A percentile compares a stretch with the other conserved stretches of the same genome.
phyloP scores from a whole-genome alignment of 1,140 invertebrate genomes.

The Choristoneura fumiferana region DNA sequence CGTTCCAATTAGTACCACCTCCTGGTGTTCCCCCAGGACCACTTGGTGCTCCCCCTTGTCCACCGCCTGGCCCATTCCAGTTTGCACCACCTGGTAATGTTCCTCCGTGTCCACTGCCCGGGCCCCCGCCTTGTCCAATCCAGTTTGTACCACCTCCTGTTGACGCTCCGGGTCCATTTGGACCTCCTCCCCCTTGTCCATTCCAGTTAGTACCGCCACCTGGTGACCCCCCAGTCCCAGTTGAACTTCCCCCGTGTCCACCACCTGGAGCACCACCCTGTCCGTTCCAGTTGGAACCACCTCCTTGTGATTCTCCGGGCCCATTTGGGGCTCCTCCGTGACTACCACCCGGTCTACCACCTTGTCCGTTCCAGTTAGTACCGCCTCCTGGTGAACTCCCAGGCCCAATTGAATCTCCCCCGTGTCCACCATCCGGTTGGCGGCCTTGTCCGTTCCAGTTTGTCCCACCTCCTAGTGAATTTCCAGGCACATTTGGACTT shows the following conservation, averaged over 20 bases:
- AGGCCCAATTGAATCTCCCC: background rate
- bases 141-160: background rate
- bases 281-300: too few relatives aligned
- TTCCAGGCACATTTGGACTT: background rate
- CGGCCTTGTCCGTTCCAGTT: too few relatives aligned
- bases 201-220: too few relatives aligned
- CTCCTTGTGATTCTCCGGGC: too few relatives aligned
- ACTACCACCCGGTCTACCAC: background rate
- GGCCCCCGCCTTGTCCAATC: background rate
- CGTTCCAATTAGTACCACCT: background rate
- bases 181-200: constrained; percentile 31
- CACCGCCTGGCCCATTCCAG: background rate
- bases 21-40: background rate
- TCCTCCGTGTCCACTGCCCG: background rate
- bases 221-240: too few relatives aligned
- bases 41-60: constrained; percentile 29
- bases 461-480: background rate
- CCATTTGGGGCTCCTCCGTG: too few relatives aligned
- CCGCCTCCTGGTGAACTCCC: background rate
- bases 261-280: background rate
- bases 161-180: background rate
- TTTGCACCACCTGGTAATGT: constrained; percentile 19
- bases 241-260: constrained; percentile 20
- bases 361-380: constrained; percentile 20
- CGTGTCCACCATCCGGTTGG: background rate